These are phyloP conservation scores for Mystacornis crossleyi DNA, from an alignment of 2,113 vertebrate species.

Conservation along the genomic window DNA sequence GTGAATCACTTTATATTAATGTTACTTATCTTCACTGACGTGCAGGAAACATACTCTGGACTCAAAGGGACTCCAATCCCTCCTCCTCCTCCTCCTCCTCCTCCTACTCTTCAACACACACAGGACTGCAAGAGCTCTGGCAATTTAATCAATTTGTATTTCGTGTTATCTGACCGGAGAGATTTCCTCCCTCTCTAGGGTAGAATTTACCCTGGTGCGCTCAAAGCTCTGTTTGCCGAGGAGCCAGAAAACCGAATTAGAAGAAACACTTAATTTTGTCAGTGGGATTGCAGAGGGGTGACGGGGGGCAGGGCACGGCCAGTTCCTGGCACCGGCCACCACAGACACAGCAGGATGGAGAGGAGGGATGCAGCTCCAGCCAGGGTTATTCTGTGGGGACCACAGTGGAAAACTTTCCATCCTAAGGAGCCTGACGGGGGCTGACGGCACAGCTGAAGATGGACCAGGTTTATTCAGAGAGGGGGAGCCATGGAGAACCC, in stretches of 20 bases:
- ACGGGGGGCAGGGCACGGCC: not conserved
- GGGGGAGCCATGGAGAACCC: not conserved
- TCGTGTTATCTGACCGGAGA: not conserved
- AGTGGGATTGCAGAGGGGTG: not conserved
- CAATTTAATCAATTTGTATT: not conserved
- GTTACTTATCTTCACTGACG: not conserved
- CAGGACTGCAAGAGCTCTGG: not conserved
- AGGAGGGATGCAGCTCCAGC: not conserved
- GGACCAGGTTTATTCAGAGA: not conserved
- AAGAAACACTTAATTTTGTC: not conserved
- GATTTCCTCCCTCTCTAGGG: not conserved
- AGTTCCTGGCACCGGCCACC: not conserved
- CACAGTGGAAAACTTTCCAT: not conserved
- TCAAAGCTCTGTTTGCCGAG: not conserved
- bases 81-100: not conserved
- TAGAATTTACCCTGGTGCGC: not conserved
- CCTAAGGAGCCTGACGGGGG: not conserved
- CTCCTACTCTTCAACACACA: not conserved
- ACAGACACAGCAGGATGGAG: rapidly evolving
- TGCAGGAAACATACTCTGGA: not conserved
- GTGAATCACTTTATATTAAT: not conserved
- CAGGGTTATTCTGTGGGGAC: not conserved
- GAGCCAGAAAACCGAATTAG: not conserved
- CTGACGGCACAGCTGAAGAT: not conserved
- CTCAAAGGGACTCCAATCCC: not conserved